Evolutionary conservation across 1,140 invertebrate species (phyloP).

Genomic region (Radopholus similis): DNA sequence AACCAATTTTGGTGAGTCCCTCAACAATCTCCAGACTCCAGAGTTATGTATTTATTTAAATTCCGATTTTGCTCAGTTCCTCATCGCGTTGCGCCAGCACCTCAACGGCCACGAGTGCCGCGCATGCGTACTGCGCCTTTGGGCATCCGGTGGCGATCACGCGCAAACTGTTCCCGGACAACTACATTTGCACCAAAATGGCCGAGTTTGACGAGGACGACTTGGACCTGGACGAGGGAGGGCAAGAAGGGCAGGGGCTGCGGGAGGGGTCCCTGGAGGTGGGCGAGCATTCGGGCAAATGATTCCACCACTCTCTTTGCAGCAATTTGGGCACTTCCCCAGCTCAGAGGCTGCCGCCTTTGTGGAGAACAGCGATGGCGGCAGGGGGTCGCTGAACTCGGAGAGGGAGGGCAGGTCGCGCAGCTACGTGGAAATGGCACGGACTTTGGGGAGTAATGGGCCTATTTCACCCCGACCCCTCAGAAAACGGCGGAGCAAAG

Average conservation of each 20-base stretch:
- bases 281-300: not conserved
- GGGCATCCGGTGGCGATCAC: not conserved
- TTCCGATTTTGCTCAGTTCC: not conserved
- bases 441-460: not conserved
- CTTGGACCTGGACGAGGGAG: too few species aligned
- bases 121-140: not conserved
- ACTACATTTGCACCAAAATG: conserved; percentile 2
- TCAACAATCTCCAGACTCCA: too few species aligned
- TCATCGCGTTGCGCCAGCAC: not conserved
- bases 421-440: not conserved
- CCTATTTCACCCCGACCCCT: too few species aligned
- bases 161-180: conserved; percentile 1
- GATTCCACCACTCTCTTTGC: not conserved
- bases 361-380: not conserved
- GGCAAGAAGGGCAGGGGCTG: not conserved
- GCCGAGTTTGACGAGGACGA: not conserved
- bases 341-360: not conserved
- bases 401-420: not conserved
- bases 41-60: not conserved
- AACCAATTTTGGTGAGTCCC: not conserved
- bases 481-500: not conserved
- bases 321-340: not conserved
- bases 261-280: not conserved
- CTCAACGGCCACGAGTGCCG: not conserved
- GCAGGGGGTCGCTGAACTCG: not conserved